Conservation (phyloP, 2,797 vertebrate genomes). For the Natrix natrix region DNA sequence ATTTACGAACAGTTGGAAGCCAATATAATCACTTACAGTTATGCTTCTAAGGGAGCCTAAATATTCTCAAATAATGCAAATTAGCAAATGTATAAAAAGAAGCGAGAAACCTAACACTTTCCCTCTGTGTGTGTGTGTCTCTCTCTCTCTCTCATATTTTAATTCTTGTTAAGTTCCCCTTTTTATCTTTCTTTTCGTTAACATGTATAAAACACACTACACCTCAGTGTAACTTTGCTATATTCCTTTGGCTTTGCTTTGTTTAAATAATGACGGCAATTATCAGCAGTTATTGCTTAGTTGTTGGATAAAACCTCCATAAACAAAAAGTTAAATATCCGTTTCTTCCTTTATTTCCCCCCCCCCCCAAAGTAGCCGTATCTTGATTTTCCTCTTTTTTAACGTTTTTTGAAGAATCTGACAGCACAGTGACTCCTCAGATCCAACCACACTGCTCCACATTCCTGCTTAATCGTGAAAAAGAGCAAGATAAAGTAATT, state of each 20-base stretch:
- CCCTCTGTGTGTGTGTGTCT: too few species aligned
- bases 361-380: not conserved
- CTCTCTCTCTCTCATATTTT: not conserved
- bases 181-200: not conserved
- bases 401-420: not conserved
- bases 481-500: not conserved
- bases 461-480: not conserved
- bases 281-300: not conserved
- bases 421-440: not conserved
- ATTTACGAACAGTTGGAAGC: not conserved
- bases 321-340: not conserved
- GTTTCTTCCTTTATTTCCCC: not conserved
- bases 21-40: not conserved
- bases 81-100: not conserved
- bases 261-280: not conserved
- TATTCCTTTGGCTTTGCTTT: not conserved
- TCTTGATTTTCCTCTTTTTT: not conserved
- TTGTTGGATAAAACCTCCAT: not conserved
- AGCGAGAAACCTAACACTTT: not conserved
- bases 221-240: not conserved
- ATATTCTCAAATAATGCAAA: not conserved
- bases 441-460: not conserved
- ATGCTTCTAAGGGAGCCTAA: not conserved
- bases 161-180: not conserved
- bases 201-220: not conserved